Evolutionary conservation across 2,797 vertebrate genomes (phyloP), one percentile per base, ranked within the genome.

Genomic region (Diceros bicornis): DNA sequence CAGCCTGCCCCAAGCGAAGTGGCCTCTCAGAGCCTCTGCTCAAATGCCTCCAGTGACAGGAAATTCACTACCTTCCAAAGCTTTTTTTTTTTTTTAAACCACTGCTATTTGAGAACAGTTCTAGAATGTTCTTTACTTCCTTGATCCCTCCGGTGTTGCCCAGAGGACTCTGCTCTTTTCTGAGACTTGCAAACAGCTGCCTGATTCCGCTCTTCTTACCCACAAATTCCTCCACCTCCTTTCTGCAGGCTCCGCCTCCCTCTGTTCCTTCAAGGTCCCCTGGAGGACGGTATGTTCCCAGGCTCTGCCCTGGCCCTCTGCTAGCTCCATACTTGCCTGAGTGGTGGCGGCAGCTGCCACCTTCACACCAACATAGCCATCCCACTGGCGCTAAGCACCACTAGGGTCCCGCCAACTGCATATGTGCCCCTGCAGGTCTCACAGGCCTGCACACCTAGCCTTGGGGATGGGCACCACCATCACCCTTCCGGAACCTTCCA

Each of bases 321-420:
- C 20, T 13, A 21, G 47, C 41, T 12, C 29, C 29, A 2, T 0
- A 0, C 7, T 32, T 1, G 10, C 32, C 52, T 5, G 55, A 75
- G 41, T 4, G 23, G 7, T 12, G 91, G 29, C 1, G 6, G 27
- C 41, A 50, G 18, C 27, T 34, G 66, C 91, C 13, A 18, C 21
- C 41, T 27, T n/a, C n/a, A 4, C 12, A 20, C 4, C 2, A 0
- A 17, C 29, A 3, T 0, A 0, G 6, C 61, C 62, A 2, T 32
- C 34, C 34, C 52, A 32, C n/a, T 16, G 41, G 71, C 23, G 52
- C 59, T 17, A 20, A 52, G 41, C n/a, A 52, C 69, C n/a, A 7
- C 23, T 25, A 3, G 0, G 21, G 18, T 34, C 23, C 52, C 1
- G 25, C 27, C 37, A 14, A 57, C 61, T n/a, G 64, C 7, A 41